A percentile compares a stretch with the other conserved stretches of the same genome.
phyloP scores from a whole-genome alignment of 2,888 invertebrate genomes.

The Conus canariensis region DNA sequence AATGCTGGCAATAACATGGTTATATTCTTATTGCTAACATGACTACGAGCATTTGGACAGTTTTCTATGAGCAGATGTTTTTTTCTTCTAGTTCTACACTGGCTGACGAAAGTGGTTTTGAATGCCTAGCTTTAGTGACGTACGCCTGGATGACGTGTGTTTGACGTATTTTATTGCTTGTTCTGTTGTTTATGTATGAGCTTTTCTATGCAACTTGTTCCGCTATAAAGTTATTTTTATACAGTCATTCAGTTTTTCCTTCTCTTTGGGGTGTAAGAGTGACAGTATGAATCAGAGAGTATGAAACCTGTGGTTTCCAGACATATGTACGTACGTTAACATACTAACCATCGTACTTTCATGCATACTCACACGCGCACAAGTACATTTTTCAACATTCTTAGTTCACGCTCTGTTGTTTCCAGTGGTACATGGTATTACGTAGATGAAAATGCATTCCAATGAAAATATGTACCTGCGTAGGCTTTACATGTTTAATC shows the following conservation, averaged over 20 bases:
- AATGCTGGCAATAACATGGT: too few species aligned
- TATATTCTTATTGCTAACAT: too few species aligned
- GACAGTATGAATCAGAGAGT: too few species aligned
- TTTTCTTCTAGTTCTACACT: background rate
- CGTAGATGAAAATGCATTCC: too few species aligned
- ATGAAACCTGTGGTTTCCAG: too few species aligned
- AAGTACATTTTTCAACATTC: background rate
- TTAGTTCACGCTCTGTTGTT: background rate
- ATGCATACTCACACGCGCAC: background rate
- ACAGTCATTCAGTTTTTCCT: background rate
- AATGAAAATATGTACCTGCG: too few species aligned
- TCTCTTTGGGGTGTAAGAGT: too few species aligned
- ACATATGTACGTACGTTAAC: background rate
- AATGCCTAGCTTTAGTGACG: background rate
- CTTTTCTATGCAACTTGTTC: slow-evolving; percentile 10
- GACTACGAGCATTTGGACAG: background rate
- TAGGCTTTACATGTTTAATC: too few species aligned
- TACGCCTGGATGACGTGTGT: background rate
- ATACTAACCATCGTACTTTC: background rate
- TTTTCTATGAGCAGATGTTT: background rate
- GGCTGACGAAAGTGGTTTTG: background rate
- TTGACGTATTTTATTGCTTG: background rate
- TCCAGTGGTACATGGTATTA: too few species aligned
- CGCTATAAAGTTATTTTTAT: background rate
- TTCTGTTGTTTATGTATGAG: background rate